Conservation (phyloP, 2,888 invertebrate genomes). For the Drosophila kokeensis region DNA sequence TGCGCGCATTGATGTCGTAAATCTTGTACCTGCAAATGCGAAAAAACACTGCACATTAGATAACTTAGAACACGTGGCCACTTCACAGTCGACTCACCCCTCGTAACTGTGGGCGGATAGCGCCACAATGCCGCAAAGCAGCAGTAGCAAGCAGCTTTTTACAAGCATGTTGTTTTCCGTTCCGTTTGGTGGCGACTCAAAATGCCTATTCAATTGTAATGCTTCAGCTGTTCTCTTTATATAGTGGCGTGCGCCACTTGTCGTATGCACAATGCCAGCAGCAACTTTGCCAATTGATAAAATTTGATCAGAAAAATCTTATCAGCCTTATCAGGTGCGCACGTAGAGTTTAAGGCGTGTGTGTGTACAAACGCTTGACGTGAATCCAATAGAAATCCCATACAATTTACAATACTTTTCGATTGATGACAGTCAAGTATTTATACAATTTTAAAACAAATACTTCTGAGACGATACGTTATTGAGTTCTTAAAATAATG, state of each 20-base stretch:
- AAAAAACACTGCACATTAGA: conserved; percentile 2
- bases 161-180: conserved; percentile 58
- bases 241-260: conserved; percentile 44
- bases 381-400: conserved; percentile 54
- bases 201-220: conserved; percentile 49
- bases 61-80: background rate
- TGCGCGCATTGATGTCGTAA: conserved; percentile 77
- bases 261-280: conserved; percentile 40
- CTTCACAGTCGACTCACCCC: conserved; percentile 57
- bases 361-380: conserved; percentile 45
- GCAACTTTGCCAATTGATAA: conserved; percentile 35
- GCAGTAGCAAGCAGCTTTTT: conserved; percentile 52
- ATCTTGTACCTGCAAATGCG: conserved; percentile 78
- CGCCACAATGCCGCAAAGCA: conserved; percentile 49
- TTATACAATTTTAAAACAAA: conserved; percentile 2
- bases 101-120: conserved; percentile 51
- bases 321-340: conserved; percentile 53
- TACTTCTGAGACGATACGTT: background rate
- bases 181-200: conserved; percentile 51
- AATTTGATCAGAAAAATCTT: conserved; percentile 56
- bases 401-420: conserved; percentile 51
- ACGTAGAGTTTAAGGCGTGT: conserved; percentile 26
- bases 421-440: conserved; percentile 33
- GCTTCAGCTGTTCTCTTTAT: conserved; percentile 39
- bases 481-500: background rate